Evolutionary conservation across 2,888 invertebrate genomes (phyloP), one percentile per base, ranked within the genome.

Genomic region (Mantis religiosa): DNA sequence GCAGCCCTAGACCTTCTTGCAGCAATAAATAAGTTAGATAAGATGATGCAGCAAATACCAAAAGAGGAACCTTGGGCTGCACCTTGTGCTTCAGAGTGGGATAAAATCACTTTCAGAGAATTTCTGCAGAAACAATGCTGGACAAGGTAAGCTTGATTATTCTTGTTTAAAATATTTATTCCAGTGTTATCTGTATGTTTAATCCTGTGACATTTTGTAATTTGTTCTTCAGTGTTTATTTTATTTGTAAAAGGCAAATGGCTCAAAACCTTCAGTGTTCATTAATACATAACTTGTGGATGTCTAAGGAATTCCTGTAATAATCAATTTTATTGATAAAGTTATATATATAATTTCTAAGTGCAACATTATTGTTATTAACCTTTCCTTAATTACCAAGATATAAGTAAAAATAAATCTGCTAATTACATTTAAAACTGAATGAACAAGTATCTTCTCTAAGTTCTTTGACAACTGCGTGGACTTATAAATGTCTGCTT

Each of bases 11-110:
- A 91, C 82, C 87, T 90, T 25, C 85, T 87, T 15, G 85, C 90
- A 82, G 83, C 90, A 71, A 82, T 90, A 1, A 82, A 88, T 12
- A 89, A 92, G 85, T 91, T 93, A 88, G 93, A 93, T 90, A 90
- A 91, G 82, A 92, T 93, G 92, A 92, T 92, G 2, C 91, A 91
- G 89, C 88, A 92, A 91, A 91, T 92, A 47, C 92, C 92, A 7
- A 88, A 91, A 41, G 91, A 92, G 27, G 92, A 92, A 0, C 93
- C 93, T 0, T 93, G 92, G 93, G 91, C 91, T 27, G 92, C 92
- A 0, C 91, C 92, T 0, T 90, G 91, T 71, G 93, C 93, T 2
- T 90, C 90, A 82, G 91, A 92, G 88, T 92, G 93, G 92, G 93
- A 93, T 89, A 90, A 90, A 47, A 92, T 92, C 91, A 93, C 93